These are phyloP conservation scores for Athripsodes cinereus DNA, from an alignment of 2,888 invertebrate genomes.

Conservation along the genomic window DNA sequence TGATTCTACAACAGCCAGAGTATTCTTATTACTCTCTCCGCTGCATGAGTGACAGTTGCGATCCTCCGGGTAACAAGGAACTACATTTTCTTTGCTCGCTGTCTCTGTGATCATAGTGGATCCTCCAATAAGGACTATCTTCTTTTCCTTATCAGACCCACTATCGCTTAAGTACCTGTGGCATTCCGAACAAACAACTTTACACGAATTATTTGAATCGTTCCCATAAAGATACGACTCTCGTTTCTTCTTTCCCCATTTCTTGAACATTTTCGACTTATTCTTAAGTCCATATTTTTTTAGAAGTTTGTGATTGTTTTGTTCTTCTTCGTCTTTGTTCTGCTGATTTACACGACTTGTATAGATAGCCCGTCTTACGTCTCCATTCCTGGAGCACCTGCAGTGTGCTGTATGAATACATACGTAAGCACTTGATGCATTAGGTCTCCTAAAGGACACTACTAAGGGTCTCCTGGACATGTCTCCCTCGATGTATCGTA, in stretches of 20 bases:
- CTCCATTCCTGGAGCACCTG: constrained; percentile 13
- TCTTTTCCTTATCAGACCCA: constrained; percentile 11
- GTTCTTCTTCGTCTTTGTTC: constrained; percentile 4
- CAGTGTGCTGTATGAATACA: constrained; percentile 26
- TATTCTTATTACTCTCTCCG: constrained; percentile 3
- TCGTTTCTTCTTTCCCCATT: constrained; percentile 19
- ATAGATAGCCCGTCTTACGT: constrained; percentile 19
- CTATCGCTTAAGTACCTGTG: constrained; percentile 19
- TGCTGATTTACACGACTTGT: constrained; percentile 15
- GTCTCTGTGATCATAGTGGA: constrained; percentile 3
- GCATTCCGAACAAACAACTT: constrained; percentile 24
- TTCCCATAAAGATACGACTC: constrained; percentile 8
- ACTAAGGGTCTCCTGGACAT: constrained; percentile 38
- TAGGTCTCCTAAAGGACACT: constrained; percentile 36
- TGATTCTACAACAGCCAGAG: constrained; percentile 9
- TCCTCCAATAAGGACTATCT: constrained; percentile 7
- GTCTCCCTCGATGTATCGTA: constrained; percentile 38
- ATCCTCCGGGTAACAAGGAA: constrained; percentile 6
- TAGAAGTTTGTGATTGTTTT: not conserved
- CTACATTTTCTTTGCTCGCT: not conserved
- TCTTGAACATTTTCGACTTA: constrained; percentile 18
- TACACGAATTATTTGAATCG: constrained; percentile 13
- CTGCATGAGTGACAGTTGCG: constrained; percentile 15
- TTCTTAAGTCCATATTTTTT: not conserved
- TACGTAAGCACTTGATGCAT: constrained; percentile 15